Evolutionary conservation across 2,113 vertebrate genomes (phyloP).

Genomic region (Centropus unirufus): DNA sequence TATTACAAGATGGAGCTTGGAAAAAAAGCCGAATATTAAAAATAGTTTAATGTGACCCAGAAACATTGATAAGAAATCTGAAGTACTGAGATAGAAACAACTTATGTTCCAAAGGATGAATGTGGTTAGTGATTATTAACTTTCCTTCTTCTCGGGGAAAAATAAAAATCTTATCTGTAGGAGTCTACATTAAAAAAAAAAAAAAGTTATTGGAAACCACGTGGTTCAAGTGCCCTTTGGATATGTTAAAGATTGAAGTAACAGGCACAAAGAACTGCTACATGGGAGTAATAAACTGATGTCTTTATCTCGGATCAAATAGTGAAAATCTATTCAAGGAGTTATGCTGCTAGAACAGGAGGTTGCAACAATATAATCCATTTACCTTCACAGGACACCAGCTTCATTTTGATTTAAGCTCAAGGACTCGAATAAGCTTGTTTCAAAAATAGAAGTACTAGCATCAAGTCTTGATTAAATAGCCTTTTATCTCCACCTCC

Average conservation of each 20-base stretch:
- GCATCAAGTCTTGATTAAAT: slow-evolving; percentile 18
- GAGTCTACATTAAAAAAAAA: slow-evolving; percentile 7
- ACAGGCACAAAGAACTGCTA: not conserved
- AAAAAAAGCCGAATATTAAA: not conserved
- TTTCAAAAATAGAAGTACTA: slow-evolving; percentile 44
- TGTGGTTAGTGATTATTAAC: not conserved
- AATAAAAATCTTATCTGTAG: slow-evolving; percentile 46
- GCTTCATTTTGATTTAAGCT: slow-evolving; percentile 59
- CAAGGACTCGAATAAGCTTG: slow-evolving; percentile 17
- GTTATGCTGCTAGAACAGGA: slow-evolving; percentile 21
- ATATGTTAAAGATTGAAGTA: slow-evolving; percentile 51
- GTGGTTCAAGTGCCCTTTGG: slow-evolving; percentile 23
- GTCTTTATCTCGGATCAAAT: slow-evolving; percentile 38
- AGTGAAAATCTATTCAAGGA: slow-evolving; percentile 48
- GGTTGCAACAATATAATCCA: slow-evolving; percentile 31
- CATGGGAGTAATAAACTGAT: slow-evolving; percentile 39
- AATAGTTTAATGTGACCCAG: not conserved
- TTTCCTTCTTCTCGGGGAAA: slow-evolving; percentile 15
- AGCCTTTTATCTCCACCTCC: not conserved
- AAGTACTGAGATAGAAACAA: slow-evolving; percentile 15
- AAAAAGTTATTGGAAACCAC: slow-evolving; percentile 4
- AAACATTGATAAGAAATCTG: slow-evolving; percentile 21
- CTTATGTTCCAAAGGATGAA: not conserved
- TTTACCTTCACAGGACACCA: slow-evolving; percentile 10
- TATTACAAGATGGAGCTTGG: not conserved